Evolutionary conservation across 2,797 vertebrate species (phyloP).

Genomic region (Microcaecilia unicolor): DNA sequence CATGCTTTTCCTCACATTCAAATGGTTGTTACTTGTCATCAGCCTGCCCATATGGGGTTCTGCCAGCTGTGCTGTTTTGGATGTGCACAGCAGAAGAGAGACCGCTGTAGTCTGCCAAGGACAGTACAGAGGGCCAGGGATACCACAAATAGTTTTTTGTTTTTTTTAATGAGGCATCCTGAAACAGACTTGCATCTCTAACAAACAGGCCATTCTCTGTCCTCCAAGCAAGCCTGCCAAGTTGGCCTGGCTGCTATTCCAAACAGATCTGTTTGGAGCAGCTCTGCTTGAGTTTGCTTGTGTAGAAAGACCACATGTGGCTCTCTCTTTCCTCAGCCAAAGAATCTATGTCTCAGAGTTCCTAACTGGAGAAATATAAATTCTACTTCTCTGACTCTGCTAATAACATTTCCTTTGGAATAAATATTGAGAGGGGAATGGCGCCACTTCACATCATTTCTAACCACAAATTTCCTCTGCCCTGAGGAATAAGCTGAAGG

Average conservation of each 20-base stretch:
- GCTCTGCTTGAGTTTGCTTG: background rate
- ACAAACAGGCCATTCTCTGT: rapidly evolving
- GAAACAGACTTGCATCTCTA: background rate
- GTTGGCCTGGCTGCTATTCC: rapidly evolving
- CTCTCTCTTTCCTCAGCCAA: background rate
- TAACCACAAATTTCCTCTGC: constrained; percentile 20
- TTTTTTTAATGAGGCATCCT: background rate
- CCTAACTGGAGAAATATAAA: constrained; percentile 5
- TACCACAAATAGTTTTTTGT: rapidly evolving
- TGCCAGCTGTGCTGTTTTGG: background rate
- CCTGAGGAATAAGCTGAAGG: too few relatives aligned
- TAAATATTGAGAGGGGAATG: constrained; percentile 16
- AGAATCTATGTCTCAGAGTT: rapidly evolving
- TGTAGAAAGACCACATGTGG: background rate
- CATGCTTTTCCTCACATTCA: background rate
- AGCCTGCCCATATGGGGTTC: background rate
- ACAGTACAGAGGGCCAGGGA: background rate
- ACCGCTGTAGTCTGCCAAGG: background rate
- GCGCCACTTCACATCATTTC: constrained; percentile 8
- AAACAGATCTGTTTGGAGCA: background rate
- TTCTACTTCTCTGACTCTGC: constrained; percentile 6
- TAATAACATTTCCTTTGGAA: constrained; percentile 27
- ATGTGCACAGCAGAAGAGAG: too few relatives aligned
- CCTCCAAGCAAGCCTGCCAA: background rate
- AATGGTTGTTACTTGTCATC: background rate